A percentile compares a stretch with the other conserved stretches of the same genome.
Evolutionary conservation across 1,140 invertebrate species (phyloP).

Genomic region (Cydia pomonella): DNA sequence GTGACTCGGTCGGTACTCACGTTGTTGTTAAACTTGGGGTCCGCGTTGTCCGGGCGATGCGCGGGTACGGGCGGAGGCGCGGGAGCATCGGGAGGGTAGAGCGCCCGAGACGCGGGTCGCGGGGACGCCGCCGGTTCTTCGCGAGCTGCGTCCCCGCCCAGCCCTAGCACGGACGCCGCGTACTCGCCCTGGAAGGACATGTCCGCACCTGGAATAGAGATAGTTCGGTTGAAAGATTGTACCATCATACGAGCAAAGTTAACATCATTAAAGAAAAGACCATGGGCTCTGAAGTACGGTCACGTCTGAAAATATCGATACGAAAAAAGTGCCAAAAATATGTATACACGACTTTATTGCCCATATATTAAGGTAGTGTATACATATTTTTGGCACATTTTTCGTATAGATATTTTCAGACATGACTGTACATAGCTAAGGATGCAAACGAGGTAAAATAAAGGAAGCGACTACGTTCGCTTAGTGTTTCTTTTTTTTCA

Average conservation of each 20-base stretch:
- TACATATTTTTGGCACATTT: too few species aligned
- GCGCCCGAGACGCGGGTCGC: constrained; percentile 46
- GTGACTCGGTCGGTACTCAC: constrained; percentile 40
- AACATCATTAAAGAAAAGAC: neutral
- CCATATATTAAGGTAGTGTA: too few species aligned
- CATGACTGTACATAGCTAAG: too few species aligned
- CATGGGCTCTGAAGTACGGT: too few species aligned
- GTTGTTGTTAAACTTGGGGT: constrained; percentile 61
- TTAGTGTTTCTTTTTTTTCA: too few species aligned
- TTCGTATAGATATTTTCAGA: too few species aligned
- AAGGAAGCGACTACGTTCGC: too few species aligned
- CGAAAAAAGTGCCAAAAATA: too few species aligned
- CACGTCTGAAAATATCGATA: too few species aligned
- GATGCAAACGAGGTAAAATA: too few species aligned
- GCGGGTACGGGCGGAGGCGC: constrained; percentile 52
- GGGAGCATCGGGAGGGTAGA: constrained; percentile 49
- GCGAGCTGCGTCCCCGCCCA: constrained; percentile 82
- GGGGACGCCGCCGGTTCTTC: constrained; percentile 45
- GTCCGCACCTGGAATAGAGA: constrained; percentile 85
- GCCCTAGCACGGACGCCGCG: constrained; percentile 88
- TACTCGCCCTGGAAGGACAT: constrained; percentile 95
- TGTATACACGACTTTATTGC: too few species aligned
- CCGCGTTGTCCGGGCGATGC: constrained; percentile 54
- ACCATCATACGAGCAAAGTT: neutral
- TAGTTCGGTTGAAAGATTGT: neutral